Evolutionary conservation across 1,140 invertebrate genomes (phyloP).

Genomic region (Hydropsyche tenuis): DNA sequence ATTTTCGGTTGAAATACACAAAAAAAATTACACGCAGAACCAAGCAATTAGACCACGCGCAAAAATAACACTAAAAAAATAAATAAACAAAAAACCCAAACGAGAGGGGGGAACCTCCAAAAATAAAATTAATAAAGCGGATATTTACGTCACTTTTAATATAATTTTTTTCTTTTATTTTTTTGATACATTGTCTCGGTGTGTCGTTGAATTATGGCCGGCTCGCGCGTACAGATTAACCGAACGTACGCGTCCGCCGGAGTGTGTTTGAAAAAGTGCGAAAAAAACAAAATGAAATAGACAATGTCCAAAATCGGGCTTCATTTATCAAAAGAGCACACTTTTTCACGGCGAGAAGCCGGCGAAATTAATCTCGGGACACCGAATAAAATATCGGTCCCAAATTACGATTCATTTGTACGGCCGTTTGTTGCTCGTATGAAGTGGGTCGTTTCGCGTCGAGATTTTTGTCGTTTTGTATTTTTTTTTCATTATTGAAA

Average conservation of each 20-base stretch:
- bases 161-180: neutral
- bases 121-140: neutral
- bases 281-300: slow-evolving; percentile 29
- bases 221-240: slow-evolving; percentile 3
- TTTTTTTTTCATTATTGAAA: no score
- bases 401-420: slow-evolving; percentile 12
- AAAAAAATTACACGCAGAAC: no score
- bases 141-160: neutral
- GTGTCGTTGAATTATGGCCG: slow-evolving; percentile 1
- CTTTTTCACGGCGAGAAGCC: slow-evolving; percentile 18
- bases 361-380: slow-evolving; percentile 30
- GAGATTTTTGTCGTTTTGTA: neutral
- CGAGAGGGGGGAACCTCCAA: neutral
- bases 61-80: neutral
- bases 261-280: neutral
- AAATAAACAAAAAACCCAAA: no score
- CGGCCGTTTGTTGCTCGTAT: slow-evolving; percentile 6
- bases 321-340: slow-evolving; percentile 34
- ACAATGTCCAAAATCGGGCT: slow-evolving; percentile 11
- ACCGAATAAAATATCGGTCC: slow-evolving; percentile 3
- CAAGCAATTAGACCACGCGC: no score
- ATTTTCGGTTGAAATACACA: neutral
- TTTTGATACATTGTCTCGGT: neutral
- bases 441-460: neutral
- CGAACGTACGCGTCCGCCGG: no score